Conservation (phyloP, 2,113 vertebrate genomes). For the Crotophaga sulcirostris region DNA sequence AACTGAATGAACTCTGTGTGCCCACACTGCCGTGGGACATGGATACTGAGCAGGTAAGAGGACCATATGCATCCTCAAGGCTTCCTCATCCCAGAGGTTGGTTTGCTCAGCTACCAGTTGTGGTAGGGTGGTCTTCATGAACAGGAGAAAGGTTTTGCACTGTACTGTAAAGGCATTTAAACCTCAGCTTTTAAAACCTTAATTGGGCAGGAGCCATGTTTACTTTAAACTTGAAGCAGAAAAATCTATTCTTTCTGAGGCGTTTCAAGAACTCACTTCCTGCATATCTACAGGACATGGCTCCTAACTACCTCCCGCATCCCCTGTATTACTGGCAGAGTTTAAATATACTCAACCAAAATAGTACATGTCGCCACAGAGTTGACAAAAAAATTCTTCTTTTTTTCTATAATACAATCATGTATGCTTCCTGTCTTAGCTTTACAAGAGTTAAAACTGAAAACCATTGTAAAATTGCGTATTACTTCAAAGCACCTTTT, state of each 20-base stretch:
- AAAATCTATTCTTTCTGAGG: neutral
- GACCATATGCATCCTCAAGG: rapidly evolving
- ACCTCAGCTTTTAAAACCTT: neutral
- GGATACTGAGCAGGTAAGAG: neutral
- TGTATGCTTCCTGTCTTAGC: neutral
- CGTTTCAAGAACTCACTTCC: constrained; percentile 56
- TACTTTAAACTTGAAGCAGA: constrained; percentile 37
- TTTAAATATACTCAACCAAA: neutral
- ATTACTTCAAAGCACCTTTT: neutral
- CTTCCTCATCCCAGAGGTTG: neutral
- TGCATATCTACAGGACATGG: constrained; percentile 27
- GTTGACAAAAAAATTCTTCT: neutral
- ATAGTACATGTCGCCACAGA: neutral
- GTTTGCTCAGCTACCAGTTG: neutral
- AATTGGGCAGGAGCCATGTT: constrained; percentile 14
- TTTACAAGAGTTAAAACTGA: neutral
- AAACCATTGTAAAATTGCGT: neutral
- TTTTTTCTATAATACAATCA: neutral
- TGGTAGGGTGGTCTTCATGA: neutral
- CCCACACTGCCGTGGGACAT: neutral
- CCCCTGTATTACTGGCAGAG: neutral
- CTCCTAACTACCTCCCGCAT: constrained; percentile 25
- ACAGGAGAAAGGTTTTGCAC: neutral
- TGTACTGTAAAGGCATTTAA: neutral
- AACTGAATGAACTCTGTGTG: neutral